Base-by-base conservation (phyloP, 2,797 vertebrate species). In the Manis pentadactyla region DNA sequence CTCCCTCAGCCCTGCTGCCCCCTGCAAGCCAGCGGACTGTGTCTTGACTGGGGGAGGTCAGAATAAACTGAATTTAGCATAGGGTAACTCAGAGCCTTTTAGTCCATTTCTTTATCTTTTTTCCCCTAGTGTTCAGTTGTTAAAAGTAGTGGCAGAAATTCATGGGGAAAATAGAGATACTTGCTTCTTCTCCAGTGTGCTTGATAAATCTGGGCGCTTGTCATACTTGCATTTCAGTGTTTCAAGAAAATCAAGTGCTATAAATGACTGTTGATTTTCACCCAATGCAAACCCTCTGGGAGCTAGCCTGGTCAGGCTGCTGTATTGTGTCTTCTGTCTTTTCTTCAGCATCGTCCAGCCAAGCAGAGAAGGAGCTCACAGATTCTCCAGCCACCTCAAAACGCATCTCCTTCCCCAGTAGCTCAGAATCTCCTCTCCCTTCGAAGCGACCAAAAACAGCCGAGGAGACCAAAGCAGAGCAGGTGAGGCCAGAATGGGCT, bases 361-460 rank as follows among this genome's bases (percentile, higher is more conserved):
- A 99, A 96, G 98, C 98, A 97, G 99, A 99, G 97, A 99, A 99
- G 98, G 99, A 99, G 97, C 99, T 99, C 98, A 98, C 99, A 5
- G 99, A 99, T 88, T 99, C 99, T 97, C 99, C 99, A 7, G 97
- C 99, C 77, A 98, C 99, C 97, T 99, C 99, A 96, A 99, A 99
- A 98, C 99, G 99, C 98, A 98, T 99, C 93, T 98, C 99, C 0
- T 99, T 99, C 69, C 98, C 99, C 97, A 99, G 99, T 25, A 99
- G 99, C 98, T 98, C 99, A 0, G 99, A 99, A 98, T 99, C 99
- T 5, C 98, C 99, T 63, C 98, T 99, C 74, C 98, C 99, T 98
- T 99, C 99, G 5, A 99, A 99, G 98, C 99, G 99, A 98, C 99
- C 99, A 69, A 99, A 99, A 98, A 99, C 99, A 82, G 98, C 99